These are phyloP conservation scores for Zosterops lateralis DNA, from an alignment of 2,113 vertebrate species.

Conservation along the genomic window DNA sequence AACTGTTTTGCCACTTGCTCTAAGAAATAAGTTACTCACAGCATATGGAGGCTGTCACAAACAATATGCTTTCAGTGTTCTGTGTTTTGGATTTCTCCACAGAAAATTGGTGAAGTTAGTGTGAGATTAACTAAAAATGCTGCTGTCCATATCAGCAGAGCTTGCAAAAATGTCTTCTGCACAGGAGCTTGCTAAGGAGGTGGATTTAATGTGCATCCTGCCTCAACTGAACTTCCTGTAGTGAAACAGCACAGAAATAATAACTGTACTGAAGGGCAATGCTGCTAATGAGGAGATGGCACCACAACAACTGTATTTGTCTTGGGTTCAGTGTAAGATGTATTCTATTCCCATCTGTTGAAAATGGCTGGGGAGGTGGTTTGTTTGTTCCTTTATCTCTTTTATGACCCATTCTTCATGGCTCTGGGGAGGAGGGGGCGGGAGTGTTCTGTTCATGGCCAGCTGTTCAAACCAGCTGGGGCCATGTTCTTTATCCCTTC, in stretches of 20 bases:
- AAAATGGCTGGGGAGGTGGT: too few relatives aligned
- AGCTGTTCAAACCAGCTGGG: too few relatives aligned
- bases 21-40: slow-evolving; percentile 15
- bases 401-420: too few relatives aligned
- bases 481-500: too few relatives aligned
- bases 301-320: too few relatives aligned
- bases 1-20: slow-evolving; percentile 45
- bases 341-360: too few relatives aligned
- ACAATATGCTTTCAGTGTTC: slow-evolving; percentile 42
- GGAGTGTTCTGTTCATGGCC: too few relatives aligned
- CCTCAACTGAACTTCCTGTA: neutral
- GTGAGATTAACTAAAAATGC: neutral
- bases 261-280: neutral
- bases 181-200: neutral
- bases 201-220: neutral
- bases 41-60: slow-evolving; percentile 44
- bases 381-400: too few relatives aligned
- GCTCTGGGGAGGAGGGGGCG: too few relatives aligned
- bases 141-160: neutral
- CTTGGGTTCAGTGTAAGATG: too few relatives aligned
- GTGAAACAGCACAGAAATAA: neutral
- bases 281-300: neutral
- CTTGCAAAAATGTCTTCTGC: neutral
- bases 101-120: neutral
- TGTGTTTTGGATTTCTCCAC: neutral